phyloP scores from a whole-genome alignment of 2,113 vertebrate genomes.

The Gasterosteus aculeatus region DNA sequence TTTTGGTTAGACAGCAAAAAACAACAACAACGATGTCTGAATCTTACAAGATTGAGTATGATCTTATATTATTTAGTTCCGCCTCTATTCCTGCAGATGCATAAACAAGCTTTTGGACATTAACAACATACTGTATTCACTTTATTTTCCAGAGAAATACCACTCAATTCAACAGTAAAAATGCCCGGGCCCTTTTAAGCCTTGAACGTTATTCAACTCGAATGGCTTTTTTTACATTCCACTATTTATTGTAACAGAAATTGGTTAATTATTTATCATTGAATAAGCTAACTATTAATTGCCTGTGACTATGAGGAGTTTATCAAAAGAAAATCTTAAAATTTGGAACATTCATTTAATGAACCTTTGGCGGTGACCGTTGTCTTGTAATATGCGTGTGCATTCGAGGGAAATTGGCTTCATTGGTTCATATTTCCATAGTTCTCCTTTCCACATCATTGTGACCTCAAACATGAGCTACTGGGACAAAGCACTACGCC shows the following conservation, averaged over 20 bases:
- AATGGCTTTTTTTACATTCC: background rate
- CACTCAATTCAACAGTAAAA: conserved; percentile 32
- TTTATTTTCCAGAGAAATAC: conserved; percentile 46
- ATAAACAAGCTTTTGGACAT: conserved; percentile 19
- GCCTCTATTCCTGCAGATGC: background rate
- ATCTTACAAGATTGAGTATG: conserved; percentile 4
- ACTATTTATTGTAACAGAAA: background rate
- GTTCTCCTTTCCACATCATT: conserved; percentile 11
- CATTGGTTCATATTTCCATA: conserved; percentile 8
- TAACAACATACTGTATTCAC: conserved; percentile 3
- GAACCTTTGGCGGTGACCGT: background rate
- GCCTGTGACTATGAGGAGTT: background rate
- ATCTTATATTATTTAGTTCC: conserved; percentile 4
- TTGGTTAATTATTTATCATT: background rate
- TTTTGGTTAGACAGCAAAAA: conserved; percentile 23
- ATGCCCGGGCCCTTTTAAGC: background rate
- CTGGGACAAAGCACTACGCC: conserved; percentile 46
- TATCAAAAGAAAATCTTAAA: background rate
- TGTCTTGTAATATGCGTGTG: background rate
- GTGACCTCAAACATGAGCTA: conserved; percentile 55
- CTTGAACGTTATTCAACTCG: background rate
- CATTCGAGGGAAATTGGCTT: background rate
- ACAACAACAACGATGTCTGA: background rate
- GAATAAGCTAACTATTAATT: background rate
- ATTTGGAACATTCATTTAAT: background rate